phyloP scores from a whole-genome alignment of 1,140 invertebrate species.

The Holotrichia oblita region DNA sequence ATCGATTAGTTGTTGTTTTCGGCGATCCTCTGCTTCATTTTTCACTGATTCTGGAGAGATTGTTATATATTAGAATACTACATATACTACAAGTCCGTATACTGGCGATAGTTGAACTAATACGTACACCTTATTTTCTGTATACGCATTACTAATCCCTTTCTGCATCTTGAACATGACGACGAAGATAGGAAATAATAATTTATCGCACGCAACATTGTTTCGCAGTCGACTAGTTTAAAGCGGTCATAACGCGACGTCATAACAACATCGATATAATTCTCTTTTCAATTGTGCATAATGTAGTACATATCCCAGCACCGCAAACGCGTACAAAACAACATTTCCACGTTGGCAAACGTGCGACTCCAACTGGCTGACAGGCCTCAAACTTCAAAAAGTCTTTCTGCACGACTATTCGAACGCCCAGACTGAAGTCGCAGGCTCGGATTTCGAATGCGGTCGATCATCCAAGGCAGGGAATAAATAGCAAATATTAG shows the following conservation, averaged over 20 bases:
- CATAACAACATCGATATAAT: slow-evolving; percentile 36
- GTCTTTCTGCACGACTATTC: not conserved
- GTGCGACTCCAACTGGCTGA: not conserved
- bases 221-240: slow-evolving; percentile 29
- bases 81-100: too few species aligned
- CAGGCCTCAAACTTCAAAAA: not conserved
- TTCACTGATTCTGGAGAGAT: too few species aligned
- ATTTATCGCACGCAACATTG: slow-evolving; percentile 35
- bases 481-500: not conserved
- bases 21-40: too few species aligned
- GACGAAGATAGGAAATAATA: slow-evolving; percentile 17
- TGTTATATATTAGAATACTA: too few species aligned
- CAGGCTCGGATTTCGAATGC: not conserved
- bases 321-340: slow-evolving; percentile 7
- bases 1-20: too few species aligned
- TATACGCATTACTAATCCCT: not conserved
- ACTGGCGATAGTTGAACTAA: not conserved
- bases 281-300: slow-evolving; percentile 32
- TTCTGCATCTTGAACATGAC: not conserved
- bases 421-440: not conserved
- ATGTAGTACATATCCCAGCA: not conserved
- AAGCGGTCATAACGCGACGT: slow-evolving; percentile 22
- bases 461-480: not conserved
- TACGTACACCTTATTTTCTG: not conserved
- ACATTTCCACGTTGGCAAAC: slow-evolving; percentile 1